These are phyloP conservation scores for Poeciliopsis gracilis DNA, from an alignment of 2,797 vertebrate species.

Conservation along the genomic window DNA sequence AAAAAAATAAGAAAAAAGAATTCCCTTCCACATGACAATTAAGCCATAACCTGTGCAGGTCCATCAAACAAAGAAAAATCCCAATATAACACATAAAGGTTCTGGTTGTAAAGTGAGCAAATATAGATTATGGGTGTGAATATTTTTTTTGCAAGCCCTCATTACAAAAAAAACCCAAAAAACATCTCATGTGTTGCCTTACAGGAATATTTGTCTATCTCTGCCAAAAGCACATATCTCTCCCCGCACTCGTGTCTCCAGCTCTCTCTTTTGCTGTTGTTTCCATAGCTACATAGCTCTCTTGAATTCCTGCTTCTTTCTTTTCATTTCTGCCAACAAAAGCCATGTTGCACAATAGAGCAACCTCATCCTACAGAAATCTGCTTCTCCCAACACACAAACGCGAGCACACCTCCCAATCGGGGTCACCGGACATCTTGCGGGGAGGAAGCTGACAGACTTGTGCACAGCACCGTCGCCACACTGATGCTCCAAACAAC, in stretches of 20 bases:
- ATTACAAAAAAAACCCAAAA: conserved; percentile 14
- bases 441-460: conserved; percentile 27
- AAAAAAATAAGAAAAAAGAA: background rate
- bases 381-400: conserved; percentile 40
- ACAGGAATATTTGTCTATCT: conserved; percentile 74
- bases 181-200: conserved; percentile 33
- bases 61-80: background rate
- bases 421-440: conserved; percentile 50
- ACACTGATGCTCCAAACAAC: conserved; percentile 21
- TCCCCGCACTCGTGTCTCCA: conserved; percentile 25
- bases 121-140: background rate
- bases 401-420: conserved; percentile 19
- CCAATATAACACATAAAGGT: background rate
- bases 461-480: conserved; percentile 16
- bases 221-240: conserved; percentile 63
- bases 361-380: conserved; percentile 78
- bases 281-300: conserved; percentile 85
- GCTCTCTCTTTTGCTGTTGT: conserved; percentile 77
- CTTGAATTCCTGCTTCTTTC: conserved; percentile 79
- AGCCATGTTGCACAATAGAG: conserved; percentile 81
- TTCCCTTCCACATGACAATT: background rate
- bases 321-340: conserved; percentile 82
- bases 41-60: background rate
- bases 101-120: background rate
- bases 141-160: conserved; percentile 5